Evolutionary conservation across 2,797 vertebrate genomes (phyloP).

Genomic region (Enteromius viviparus): DNA sequence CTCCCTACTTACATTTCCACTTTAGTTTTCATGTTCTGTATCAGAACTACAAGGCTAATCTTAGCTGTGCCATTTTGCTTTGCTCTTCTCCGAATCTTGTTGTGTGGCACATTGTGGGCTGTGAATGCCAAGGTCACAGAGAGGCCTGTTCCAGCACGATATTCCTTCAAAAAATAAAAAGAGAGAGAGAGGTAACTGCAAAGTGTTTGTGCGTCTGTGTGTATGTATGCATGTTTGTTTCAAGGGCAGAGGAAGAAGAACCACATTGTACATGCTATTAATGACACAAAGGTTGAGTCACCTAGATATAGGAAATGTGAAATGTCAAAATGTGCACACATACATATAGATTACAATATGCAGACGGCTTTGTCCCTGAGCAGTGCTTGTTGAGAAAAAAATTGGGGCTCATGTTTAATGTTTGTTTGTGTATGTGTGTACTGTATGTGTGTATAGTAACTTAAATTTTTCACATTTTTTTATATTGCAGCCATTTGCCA

Average conservation of each 20-base stretch:
- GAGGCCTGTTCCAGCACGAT: conserved; percentile 56
- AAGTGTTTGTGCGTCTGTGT: neutral
- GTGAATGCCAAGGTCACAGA: conserved; percentile 67
- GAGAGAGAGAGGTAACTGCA: conserved; percentile 4
- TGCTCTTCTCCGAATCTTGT: neutral
- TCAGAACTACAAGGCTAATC: conserved; percentile 44
- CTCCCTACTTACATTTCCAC: conserved; percentile 37
- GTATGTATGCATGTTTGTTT: conserved; percentile 33
- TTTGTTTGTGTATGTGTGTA: no score
- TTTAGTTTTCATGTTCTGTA: conserved; percentile 43
- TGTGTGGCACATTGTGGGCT: conserved; percentile 28
- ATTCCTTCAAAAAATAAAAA: conserved; percentile 50
- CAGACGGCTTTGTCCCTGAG: no score
- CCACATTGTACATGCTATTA: conserved; percentile 58
- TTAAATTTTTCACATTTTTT: no score
- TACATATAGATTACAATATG: neutral
- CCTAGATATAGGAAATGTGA: neutral
- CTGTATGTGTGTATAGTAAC: no score
- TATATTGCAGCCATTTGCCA: no score
- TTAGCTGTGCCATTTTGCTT: conserved; percentile 58
- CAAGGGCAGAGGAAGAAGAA: conserved; percentile 64
- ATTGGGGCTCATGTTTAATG: no score
- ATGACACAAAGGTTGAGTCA: conserved; percentile 60
- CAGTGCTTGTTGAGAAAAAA: no score
- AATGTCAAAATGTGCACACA: neutral